Percentiles rank a stretch among this genome's conserved stretches.
Conservation (phyloP, 2,113 vertebrate genomes). For the Neogale vison region DNA sequence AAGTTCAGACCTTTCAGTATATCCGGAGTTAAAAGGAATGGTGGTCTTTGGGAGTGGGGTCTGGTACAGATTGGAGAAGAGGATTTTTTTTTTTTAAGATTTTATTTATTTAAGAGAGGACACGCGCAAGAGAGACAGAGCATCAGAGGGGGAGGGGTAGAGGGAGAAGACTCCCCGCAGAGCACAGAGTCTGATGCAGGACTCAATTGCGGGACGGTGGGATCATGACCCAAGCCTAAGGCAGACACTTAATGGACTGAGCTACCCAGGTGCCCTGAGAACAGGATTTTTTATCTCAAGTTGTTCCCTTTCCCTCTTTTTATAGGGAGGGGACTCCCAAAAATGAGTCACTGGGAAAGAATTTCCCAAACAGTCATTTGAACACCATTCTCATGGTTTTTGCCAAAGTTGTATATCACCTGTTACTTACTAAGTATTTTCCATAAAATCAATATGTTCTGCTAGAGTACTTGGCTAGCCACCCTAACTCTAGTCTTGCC, state of each 20-base stretch:
- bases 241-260: neutral
- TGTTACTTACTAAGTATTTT: conserved; percentile 45
- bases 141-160: neutral
- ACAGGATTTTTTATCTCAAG: neutral
- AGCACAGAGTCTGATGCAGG: neutral
- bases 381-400: neutral
- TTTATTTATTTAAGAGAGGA: neutral
- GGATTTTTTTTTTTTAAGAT: neutral
- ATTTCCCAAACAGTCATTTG: neutral
- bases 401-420: conserved; percentile 19
- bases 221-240: neutral
- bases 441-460: conserved; percentile 27
- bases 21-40: neutral
- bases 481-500: neutral
- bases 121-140: no score
- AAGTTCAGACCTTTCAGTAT: neutral
- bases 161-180: neutral
- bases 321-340: neutral
- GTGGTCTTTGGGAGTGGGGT: neutral
- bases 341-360: neutral
- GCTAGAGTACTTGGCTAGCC: neutral
- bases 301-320: neutral
- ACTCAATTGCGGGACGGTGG: rapidly evolving
- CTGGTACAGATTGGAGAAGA: neutral
- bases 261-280: neutral